These are phyloP conservation scores for Fratercula arctica DNA, from an alignment of 2,797 vertebrate genomes.

Conservation along the genomic window DNA sequence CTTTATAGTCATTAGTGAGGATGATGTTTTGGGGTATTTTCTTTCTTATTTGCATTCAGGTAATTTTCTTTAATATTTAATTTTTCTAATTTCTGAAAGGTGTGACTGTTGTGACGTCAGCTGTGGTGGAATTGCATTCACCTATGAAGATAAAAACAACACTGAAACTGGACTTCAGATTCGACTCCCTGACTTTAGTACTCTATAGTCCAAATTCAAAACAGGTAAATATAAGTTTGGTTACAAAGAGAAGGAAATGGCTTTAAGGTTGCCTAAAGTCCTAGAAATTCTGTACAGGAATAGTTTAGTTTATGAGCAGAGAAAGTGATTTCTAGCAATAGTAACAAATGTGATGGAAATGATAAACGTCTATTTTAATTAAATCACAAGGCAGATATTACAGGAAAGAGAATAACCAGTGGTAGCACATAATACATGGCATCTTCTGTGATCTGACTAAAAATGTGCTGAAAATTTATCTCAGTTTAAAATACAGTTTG, in stretches of 20 bases:
- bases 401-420: background rate
- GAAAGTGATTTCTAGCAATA: background rate
- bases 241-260: background rate
- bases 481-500: background rate
- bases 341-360: background rate
- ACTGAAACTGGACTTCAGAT: conserved; percentile 89
- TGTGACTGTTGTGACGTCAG: conserved; percentile 89
- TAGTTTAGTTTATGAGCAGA: background rate
- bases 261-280: background rate
- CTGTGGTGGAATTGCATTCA: conserved; percentile 90
- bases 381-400: accelerated
- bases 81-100: conserved; percentile 72
- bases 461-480: background rate
- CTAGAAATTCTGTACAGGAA: background rate
- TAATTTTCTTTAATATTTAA: background rate
- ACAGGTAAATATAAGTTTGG: conserved; percentile 75
- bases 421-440: accelerated
- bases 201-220: conserved; percentile 84
- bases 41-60: background rate
- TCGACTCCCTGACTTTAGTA: conserved; percentile 90
- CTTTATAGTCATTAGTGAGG: background rate
- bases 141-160: conserved; percentile 83
- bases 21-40: background rate
- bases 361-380: background rate
- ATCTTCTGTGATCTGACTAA: background rate